These are phyloP conservation scores for Nannobrachium achirus DNA, from an alignment of 2,113 vertebrate species.

Conservation along the genomic window DNA sequence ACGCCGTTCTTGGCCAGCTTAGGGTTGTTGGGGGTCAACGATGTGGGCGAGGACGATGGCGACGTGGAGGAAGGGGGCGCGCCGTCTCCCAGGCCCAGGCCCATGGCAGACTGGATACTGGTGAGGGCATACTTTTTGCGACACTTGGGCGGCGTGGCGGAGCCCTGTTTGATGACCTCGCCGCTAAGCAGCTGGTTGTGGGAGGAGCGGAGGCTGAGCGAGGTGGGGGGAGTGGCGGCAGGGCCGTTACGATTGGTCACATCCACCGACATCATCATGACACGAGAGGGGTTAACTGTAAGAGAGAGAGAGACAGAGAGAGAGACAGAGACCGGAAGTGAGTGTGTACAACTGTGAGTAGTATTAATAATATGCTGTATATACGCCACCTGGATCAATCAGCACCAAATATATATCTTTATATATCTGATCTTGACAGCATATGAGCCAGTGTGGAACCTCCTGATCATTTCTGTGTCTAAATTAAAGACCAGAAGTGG, in stretches of 20 bases:
- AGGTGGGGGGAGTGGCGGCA: slow-evolving; percentile 87
- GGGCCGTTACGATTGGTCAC: slow-evolving; percentile 88
- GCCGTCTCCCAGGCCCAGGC: slow-evolving; percentile 80
- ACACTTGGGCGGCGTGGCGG: slow-evolving; percentile 91
- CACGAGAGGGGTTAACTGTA: slow-evolving; percentile 80
- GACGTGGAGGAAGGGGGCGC: slow-evolving; percentile 57
- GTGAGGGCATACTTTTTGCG: slow-evolving; percentile 95
- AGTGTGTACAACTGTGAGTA: too few species aligned
- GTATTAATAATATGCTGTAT: too few species aligned
- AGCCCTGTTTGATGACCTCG: slow-evolving; percentile 86
- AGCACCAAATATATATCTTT: too few species aligned
- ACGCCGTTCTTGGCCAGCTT: slow-evolving; percentile 95
- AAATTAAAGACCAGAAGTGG: too few species aligned
- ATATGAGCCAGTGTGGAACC: too few species aligned
- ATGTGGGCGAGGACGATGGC: slow-evolving; percentile 57
- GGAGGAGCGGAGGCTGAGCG: slow-evolving; percentile 91
- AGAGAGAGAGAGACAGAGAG: not conserved
- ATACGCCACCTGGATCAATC: too few species aligned
- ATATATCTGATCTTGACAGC: too few species aligned
- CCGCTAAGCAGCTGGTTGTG: slow-evolving; percentile 93
- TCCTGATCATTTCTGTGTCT: too few species aligned
- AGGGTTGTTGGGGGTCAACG: slow-evolving; percentile 83
- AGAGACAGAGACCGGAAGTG: too few species aligned
- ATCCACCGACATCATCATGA: slow-evolving; percentile 86
- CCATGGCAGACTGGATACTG: slow-evolving; percentile 95